Base-by-base conservation (phyloP, 2,113 vertebrate genomes). In the Chaenogobius annularis region DNA sequence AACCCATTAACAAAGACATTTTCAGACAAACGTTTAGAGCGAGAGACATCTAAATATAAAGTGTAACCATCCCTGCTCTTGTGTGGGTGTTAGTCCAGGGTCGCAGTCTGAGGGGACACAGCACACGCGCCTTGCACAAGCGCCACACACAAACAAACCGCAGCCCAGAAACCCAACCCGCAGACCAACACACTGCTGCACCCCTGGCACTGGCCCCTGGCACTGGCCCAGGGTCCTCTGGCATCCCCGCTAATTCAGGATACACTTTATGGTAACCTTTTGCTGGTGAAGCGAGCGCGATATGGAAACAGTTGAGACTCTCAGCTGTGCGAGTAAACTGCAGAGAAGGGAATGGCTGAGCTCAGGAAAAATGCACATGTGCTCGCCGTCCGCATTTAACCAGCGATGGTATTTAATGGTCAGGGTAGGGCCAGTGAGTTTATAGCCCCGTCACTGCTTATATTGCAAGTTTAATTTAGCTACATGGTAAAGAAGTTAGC, bases 291-390 rank as follows among this genome's bases (percentile, higher is more conserved):
- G 77, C 46, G 83, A 63, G 76, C 22, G 75, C 75, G 85, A 78
- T 71, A 72, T 87, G 87, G 85, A 88, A 86, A 86, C 70, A 72
- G 82, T 89, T 78, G 35, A 78, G 83, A 69, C 43, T 82, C 81
- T 76, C 88, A 91, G 90, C 90, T 90, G 88, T 81, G 85, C 15
- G 54, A 35, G 82, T 87, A 85, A 86, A 86, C 88, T 84, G 85
- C 74, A 84, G 75, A 62, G 20, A 0, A 76, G 78, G 81, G 84
- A 87, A 85, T 76, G 83, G 83, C 86, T 89, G 86, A 87, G 84
- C 82, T 83, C 72, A 75, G 86, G 86, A 75, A 83, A 87, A 86
- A 83, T 20, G 64, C 69, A 71, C 59, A 48, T 9, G 50, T 73
- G 63, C 50, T 76, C 78, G 76, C 68, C 75, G 67, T 76, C 82